These are phyloP conservation scores for Syngnathus typhle DNA, from an alignment of 2,113 vertebrate genomes.

Conservation along the genomic window DNA sequence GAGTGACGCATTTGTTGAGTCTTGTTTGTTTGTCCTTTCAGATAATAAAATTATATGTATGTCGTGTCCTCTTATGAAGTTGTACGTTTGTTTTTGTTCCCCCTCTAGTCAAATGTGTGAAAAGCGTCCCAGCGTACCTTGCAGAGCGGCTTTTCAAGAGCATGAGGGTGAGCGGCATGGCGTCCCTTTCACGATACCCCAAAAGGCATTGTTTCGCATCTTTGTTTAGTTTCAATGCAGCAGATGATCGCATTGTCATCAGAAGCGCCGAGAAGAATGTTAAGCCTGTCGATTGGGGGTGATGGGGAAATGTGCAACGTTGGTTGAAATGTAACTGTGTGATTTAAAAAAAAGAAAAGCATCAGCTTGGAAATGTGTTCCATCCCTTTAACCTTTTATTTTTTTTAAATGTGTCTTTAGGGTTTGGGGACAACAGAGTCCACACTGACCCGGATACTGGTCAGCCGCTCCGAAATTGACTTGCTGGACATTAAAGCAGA, in stretches of 20 bases:
- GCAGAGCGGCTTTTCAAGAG: constrained; percentile 68
- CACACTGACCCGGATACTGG: constrained; percentile 76
- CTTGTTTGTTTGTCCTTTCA: not conserved
- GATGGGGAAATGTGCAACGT: constrained; percentile 4
- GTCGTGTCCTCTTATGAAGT: not conserved
- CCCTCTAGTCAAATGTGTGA: constrained; percentile 71
- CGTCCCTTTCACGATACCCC: not conserved
- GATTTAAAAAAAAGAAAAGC: not conserved
- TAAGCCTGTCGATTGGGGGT: constrained; percentile 30
- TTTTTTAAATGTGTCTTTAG: constrained; percentile 49
- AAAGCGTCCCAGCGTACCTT: constrained; percentile 64
- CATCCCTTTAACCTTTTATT: not conserved
- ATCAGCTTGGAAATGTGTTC: not conserved
- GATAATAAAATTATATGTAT: not conserved
- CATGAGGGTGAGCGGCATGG: constrained; percentile 64
- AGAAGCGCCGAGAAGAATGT: constrained; percentile 45
- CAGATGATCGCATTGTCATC: constrained; percentile 17
- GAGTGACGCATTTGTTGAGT: not conserved
- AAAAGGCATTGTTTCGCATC: constrained; percentile 2
- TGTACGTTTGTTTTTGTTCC: not conserved
- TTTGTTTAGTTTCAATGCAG: constrained; percentile 8
- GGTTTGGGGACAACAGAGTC: constrained; percentile 79
- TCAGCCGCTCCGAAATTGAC: constrained; percentile 81
- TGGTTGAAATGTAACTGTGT: constrained; percentile 6
- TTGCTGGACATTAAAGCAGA: constrained; percentile 79